phyloP scores from a whole-genome alignment of 2,888 invertebrate species.

The Sesia bembeciformis region DNA sequence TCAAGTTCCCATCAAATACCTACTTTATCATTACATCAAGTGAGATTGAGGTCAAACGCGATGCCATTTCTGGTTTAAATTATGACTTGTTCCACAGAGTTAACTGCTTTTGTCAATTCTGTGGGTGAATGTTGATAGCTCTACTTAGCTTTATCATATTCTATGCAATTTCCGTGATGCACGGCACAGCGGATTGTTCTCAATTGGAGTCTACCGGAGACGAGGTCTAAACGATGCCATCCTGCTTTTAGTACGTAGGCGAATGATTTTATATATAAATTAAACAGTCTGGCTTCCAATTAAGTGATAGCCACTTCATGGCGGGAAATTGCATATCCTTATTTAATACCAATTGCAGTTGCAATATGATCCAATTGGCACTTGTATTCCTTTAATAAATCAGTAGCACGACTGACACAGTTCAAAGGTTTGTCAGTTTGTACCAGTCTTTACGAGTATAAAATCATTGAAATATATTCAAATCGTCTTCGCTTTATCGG shows the following conservation, averaged over 20 bases:
- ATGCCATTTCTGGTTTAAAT: background rate
- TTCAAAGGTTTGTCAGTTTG: no score
- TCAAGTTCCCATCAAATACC: no score
- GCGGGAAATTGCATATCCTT: constrained; percentile 22
- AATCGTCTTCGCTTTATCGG: no score
- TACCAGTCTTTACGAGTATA: no score
- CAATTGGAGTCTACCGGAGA: constrained; percentile 28
- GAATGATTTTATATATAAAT: constrained; percentile 18
- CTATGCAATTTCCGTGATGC: constrained; percentile 10
- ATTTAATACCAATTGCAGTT: constrained; percentile 1
- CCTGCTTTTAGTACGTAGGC: constrained; percentile 29
- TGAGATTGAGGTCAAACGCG: background rate
- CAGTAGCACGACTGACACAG: no score
- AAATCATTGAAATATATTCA: no score
- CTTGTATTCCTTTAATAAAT: no score
- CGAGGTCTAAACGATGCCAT: constrained; percentile 26
- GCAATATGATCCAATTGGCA: no score
- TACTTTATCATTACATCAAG: no score
- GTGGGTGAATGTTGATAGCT: background rate
- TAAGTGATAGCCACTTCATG: constrained; percentile 12
- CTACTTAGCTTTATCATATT: background rate
- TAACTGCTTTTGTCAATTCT: background rate
- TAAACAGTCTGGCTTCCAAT: constrained; percentile 17
- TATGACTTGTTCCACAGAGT: background rate
- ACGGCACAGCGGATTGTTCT: constrained; percentile 17